Evolutionary conservation across 2,113 vertebrate species (phyloP), one percentile per base, ranked within the genome.

Genomic region (Equus quagga): DNA sequence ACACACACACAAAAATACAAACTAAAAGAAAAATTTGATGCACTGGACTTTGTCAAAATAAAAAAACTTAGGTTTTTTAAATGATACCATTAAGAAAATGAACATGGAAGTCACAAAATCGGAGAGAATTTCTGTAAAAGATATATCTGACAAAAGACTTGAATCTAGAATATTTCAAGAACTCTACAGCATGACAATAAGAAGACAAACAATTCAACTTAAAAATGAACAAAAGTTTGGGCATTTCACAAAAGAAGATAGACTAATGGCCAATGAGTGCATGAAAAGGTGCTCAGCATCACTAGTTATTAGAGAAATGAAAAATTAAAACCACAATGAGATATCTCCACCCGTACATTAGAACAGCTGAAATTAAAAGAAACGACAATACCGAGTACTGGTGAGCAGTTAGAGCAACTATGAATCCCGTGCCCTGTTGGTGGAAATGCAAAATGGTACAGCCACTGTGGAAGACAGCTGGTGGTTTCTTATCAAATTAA

Each of bases 101-200:
- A 82, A 67, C 76, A 73, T 5, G 2, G 6, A 89, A 83, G 31
- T 58, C 51, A 81, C 23, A 82, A 84, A 78, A 73, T 67, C 26
- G 60, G 21, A n/a, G 36, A n/a, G 81, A 54, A 36, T n/a, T n/a
- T 84, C 56, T 72, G 28, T 70, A 26, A 96, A 93, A 93, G 49
- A 58, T 58, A 17, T 73, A 89, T 64, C 24, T 44, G 26, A 51
- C 10, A 54, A 21, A 76, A 26, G 21, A 51, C 28, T 58, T 24
- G 49, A 93, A 67, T 67, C 26, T 44, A 46, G 85, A 84, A 83
- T 60, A 67, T 36, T 31, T 96, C 79, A 90, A 85, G 79, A 90
- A 64, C 64, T 96, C 14, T 60, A 54, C 10, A 51, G 26, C 26
- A 41, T 11, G 13, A 46, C 51, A 60, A 17, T n/a, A 51, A 72